A percentile compares a stretch with the other conserved stretches of the same genome.
Evolutionary conservation across 2,888 invertebrate species (phyloP).

Genomic region (Pammene aurita): DNA sequence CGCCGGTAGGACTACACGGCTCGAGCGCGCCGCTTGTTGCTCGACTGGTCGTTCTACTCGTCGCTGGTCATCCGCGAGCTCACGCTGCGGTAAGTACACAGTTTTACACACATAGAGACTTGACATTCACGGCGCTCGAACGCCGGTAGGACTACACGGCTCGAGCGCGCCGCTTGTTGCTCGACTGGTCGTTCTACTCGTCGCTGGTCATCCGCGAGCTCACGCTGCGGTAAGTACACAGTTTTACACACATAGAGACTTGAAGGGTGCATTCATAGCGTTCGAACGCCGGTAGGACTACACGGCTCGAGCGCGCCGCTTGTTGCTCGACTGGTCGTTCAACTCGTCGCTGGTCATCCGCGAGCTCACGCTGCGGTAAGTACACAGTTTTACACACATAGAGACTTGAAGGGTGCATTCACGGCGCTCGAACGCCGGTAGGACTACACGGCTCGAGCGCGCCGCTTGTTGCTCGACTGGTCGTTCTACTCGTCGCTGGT

Average conservation of each 20-base stretch:
- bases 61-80: slow-evolving; percentile 97
- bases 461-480: slow-evolving; percentile 97
- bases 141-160: slow-evolving; percentile 91
- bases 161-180: slow-evolving; percentile 93
- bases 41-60: slow-evolving; percentile 98
- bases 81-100: slow-evolving; percentile 85
- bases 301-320: slow-evolving; percentile 93
- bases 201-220: slow-evolving; percentile 97
- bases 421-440: slow-evolving; percentile 93
- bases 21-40: slow-evolving; percentile 93
- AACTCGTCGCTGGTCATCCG: slow-evolving; percentile 98
- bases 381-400: slow-evolving; percentile 55
- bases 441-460: slow-evolving; percentile 92
- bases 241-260: slow-evolving; percentile 53
- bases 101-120: slow-evolving; percentile 53
- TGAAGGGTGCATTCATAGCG: slow-evolving; percentile 92
- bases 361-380: slow-evolving; percentile 90
- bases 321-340: slow-evolving; percentile 97
- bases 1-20: slow-evolving; percentile 93
- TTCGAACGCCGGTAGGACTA: slow-evolving; percentile 93
- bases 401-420: slow-evolving; percentile 86
- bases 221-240: slow-evolving; percentile 85
- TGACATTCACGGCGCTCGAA: slow-evolving; percentile 91
- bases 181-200: slow-evolving; percentile 98
- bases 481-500: slow-evolving; percentile 98